Evolutionary conservation across 2,113 vertebrate genomes (phyloP), one percentile per base, ranked within the genome.

Genomic region (Pelvicachromis taeniatus): DNA sequence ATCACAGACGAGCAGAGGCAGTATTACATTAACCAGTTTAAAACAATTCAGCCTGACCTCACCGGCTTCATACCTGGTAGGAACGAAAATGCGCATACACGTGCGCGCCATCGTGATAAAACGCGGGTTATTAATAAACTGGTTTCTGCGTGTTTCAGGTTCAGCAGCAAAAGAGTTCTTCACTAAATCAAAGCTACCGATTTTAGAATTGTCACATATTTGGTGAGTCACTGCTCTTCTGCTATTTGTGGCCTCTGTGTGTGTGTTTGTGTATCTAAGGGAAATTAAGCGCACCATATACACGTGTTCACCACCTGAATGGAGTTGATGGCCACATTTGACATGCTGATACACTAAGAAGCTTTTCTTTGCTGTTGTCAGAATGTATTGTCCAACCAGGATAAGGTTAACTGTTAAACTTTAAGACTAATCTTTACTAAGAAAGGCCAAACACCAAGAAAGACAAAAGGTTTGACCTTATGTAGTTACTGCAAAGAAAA

Each of bases 11-110:
- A 99, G 95, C 99, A 99, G 95, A 97, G 99, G 91, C 98, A 99
- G 96, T 99, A 99, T 97, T 99, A 99, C 95, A 95, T 99, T 91
- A 99, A 99, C 97, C 99, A 99, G 85, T 99, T 99, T 95, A 99
- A 99, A 97, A 99, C 97, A 93, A 99, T 99, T 95, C 98, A 99
- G 85, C 97, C 98, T 56, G 99, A 99, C 95, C 97, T 99, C 85
- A 98, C 97, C 42, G 99, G 99, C 93, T 99, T 99, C 95, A 99
- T 99, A 94, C 98, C 99, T 94, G 99, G 99, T 99, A 94, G 94
- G 96, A 91, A 33, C 19, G 58, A 2, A 3, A 26, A 52, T 0
- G 55, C 5, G 52, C 10, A 14, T 7, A 58, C n/a, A 10, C 10
- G 0, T 3, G 8, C 10, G 7, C 0, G 3, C 21, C 12, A 19